phyloP scores from a whole-genome alignment of 2,797 vertebrate species.

The Amazonetta brasiliensis region DNA sequence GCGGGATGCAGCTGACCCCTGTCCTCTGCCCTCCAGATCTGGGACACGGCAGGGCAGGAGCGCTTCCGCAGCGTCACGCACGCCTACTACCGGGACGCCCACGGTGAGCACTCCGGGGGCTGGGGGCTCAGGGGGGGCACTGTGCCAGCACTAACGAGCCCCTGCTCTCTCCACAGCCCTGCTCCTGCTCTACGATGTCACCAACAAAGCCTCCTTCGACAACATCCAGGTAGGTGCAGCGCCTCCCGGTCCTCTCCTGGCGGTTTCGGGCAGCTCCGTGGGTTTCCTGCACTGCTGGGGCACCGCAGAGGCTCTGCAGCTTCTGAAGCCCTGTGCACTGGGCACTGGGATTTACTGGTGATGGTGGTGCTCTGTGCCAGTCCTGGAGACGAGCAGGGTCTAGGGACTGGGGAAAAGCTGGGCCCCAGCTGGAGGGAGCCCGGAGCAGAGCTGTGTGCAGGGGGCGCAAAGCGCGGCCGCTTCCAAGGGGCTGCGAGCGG shows the following conservation, averaged over 20 bases:
- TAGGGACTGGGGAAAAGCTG: neutral
- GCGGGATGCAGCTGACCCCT: neutral
- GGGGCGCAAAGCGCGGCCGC: accelerated
- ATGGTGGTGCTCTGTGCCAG: too few relatives aligned
- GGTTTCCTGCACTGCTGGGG: neutral
- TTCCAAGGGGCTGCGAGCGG: neutral
- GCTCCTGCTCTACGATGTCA: conserved; percentile 92
- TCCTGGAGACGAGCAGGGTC: neutral
- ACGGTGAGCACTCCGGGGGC: conserved; percentile 78
- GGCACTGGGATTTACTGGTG: neutral
- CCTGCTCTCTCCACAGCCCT: conserved; percentile 80
- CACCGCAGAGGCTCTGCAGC: neutral
- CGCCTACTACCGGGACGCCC: conserved; percentile 90
- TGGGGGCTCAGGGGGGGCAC: neutral
- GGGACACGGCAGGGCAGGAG: conserved; percentile 93
- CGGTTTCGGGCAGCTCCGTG: neutral
- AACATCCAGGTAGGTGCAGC: conserved; percentile 85
- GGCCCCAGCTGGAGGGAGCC: neutral
- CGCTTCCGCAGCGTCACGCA: conserved; percentile 90
- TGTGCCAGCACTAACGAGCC: accelerated
- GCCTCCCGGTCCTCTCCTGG: accelerated
- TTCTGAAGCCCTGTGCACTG: neutral
- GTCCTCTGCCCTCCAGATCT: conserved; percentile 80
- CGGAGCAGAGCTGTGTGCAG: neutral
- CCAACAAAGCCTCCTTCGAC: conserved; percentile 93